phyloP scores from a whole-genome alignment of 2,888 invertebrate genomes.

The Agonopterix heracliana region DNA sequence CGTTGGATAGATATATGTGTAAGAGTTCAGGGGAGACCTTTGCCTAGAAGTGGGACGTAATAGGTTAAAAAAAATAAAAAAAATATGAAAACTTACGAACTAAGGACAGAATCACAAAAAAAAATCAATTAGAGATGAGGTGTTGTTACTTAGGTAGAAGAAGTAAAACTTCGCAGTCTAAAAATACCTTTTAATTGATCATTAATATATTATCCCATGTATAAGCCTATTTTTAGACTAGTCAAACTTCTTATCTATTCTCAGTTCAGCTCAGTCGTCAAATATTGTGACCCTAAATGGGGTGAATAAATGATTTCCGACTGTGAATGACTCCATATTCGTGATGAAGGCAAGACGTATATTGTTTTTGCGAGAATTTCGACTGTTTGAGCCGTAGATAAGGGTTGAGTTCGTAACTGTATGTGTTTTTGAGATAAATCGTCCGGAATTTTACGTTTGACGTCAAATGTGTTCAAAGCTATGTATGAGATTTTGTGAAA shows the following conservation, averaged over 20 bases:
- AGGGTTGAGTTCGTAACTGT: neutral
- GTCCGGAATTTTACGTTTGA: neutral
- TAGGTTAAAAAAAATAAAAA: too few relatives aligned
- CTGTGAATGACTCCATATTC: neutral
- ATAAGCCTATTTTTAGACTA: neutral
- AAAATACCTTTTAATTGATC: neutral
- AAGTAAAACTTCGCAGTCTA: too few relatives aligned
- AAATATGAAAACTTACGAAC: too few relatives aligned
- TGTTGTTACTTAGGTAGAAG: too few relatives aligned
- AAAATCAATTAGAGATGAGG: too few relatives aligned
- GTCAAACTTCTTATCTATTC: neutral
- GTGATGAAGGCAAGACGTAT: neutral
- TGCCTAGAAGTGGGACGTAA: too few relatives aligned
- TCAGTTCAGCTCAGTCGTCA: neutral
- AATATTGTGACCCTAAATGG: neutral
- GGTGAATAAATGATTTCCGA: conserved; percentile 1
- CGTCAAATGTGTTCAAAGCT: too few relatives aligned
- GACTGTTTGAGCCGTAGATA: neutral
- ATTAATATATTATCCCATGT: neutral
- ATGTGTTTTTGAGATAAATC: neutral
- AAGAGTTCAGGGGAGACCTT: too few relatives aligned
- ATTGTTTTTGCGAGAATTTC: neutral
- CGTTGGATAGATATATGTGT: too few relatives aligned
- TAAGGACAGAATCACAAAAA: too few relatives aligned
- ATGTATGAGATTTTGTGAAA: too few relatives aligned